A percentile compares a stretch with the other conserved stretches of the same genome.
Evolutionary conservation across 1,140 invertebrate species (phyloP).

Genomic region (Dinothrombium tinctorium): DNA sequence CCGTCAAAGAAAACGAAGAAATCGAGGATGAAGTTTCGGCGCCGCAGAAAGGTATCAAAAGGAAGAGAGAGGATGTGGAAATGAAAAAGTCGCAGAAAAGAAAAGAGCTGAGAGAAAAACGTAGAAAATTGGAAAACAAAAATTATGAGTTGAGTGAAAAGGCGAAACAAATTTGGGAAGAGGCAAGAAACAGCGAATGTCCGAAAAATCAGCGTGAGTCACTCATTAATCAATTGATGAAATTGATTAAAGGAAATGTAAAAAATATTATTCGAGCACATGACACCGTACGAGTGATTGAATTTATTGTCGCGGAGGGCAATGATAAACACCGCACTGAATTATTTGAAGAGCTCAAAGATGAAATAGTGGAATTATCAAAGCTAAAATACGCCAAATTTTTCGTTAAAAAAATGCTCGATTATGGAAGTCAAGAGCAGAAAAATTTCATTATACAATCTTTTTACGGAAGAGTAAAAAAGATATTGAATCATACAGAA

Average conservation of each 20-base stretch:
- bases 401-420: constrained; percentile 51
- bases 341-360: constrained; percentile 46
- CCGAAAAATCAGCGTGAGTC: constrained; percentile 32
- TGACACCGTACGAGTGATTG: constrained; percentile 63
- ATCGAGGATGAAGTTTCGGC: too few species aligned
- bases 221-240: constrained; percentile 41
- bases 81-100: too few species aligned
- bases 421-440: constrained; percentile 34
- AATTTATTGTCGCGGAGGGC: constrained; percentile 56
- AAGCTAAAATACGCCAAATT: constrained; percentile 69
- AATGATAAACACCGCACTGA: constrained; percentile 35
- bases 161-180: constrained; percentile 47
- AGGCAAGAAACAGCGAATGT: constrained; percentile 27
- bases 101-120: constrained; percentile 1
- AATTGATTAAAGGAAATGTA: constrained; percentile 40
- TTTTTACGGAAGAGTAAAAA: constrained; percentile 6
- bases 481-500: constrained; percentile 18
- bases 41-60: too few species aligned
- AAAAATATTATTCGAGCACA: constrained; percentile 52
- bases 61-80: too few species aligned
- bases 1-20: too few species aligned
- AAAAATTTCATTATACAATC: constrained; percentile 8
- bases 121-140: constrained; percentile 8
- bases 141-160: constrained; percentile 14
- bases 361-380: constrained; percentile 37